Evolutionary conservation across 2,797 vertebrate species (phyloP).

Genomic region (Mycteria americana): DNA sequence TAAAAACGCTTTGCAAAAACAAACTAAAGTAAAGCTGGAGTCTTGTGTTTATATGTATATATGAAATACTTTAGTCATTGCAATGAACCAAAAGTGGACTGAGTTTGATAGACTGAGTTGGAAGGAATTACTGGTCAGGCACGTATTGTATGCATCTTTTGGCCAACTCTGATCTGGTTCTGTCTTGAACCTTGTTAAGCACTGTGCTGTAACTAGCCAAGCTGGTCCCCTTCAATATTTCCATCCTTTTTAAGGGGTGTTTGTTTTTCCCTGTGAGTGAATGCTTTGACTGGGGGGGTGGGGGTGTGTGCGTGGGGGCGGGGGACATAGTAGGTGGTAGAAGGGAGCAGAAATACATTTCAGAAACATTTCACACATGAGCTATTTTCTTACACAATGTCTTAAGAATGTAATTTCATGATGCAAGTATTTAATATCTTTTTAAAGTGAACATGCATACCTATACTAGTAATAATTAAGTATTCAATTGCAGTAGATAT

Average conservation of each 20-base stretch:
- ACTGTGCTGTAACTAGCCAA: constrained; percentile 78
- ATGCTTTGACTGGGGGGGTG: constrained; percentile 48
- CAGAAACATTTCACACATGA: constrained; percentile 78
- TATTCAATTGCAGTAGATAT: constrained; percentile 70
- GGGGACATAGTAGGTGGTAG: neutral
- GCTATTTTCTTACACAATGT: constrained; percentile 80
- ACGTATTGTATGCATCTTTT: constrained; percentile 69
- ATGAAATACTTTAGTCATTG: constrained; percentile 65
- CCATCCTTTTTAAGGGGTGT: constrained; percentile 52
- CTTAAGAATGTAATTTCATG: constrained; percentile 80
- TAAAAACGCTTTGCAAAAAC: constrained; percentile 70
- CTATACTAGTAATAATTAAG: constrained; percentile 67
- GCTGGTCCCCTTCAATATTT: constrained; percentile 61
- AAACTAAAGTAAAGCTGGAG: constrained; percentile 44
- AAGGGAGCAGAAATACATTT: constrained; percentile 70
- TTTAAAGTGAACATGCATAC: constrained; percentile 70
- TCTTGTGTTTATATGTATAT: constrained; percentile 71
- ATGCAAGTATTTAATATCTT: constrained; percentile 79
- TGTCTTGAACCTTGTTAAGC: constrained; percentile 78
- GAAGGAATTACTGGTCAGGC: constrained; percentile 57
- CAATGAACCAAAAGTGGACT: constrained; percentile 76
- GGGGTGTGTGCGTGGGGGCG: neutral
- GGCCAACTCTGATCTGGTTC: constrained; percentile 76
- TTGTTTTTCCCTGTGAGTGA: constrained; percentile 64
- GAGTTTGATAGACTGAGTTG: constrained; percentile 55